Conservation (phyloP, 2,888 invertebrate species). For the Argyresthia albistria region DNA sequence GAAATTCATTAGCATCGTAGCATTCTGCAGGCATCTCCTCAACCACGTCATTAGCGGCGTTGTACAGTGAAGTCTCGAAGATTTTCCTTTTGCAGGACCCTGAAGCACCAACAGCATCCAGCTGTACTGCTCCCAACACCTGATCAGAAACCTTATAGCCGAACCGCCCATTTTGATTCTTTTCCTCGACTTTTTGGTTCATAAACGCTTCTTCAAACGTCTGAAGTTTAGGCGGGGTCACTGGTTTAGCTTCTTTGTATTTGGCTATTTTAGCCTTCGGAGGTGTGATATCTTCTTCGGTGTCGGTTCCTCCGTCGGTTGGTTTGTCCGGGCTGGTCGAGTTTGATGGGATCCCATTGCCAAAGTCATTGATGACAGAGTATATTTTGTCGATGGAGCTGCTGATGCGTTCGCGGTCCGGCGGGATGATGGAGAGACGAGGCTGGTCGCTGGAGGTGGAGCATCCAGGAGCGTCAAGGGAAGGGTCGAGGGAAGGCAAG, state of each 20-base stretch:
- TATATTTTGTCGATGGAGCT: constrained; percentile 47
- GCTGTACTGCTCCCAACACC: background rate
- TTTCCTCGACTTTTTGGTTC: background rate
- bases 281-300: background rate
- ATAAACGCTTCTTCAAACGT: background rate
- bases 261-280: too few species aligned
- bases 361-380: constrained; percentile 25
- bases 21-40: too few species aligned
- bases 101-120: background rate
- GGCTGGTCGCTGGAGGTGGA: constrained; percentile 10
- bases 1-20: too few species aligned
- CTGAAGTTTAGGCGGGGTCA: background rate
- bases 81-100: constrained; percentile 21
- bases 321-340: background rate
- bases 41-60: too few species aligned
- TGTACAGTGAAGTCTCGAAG: background rate
- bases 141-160: background rate
- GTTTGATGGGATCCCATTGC: constrained; percentile 2
- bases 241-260: too few species aligned
- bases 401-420: constrained; percentile 39
- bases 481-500: constrained; percentile 25
- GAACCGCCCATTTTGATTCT: background rate
- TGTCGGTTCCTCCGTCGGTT: background rate
- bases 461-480: background rate
- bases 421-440: constrained; percentile 39